These are phyloP conservation scores for Holacanthella duospinosa DNA, from an alignment of 2,888 invertebrate species.

Conservation along the genomic window DNA sequence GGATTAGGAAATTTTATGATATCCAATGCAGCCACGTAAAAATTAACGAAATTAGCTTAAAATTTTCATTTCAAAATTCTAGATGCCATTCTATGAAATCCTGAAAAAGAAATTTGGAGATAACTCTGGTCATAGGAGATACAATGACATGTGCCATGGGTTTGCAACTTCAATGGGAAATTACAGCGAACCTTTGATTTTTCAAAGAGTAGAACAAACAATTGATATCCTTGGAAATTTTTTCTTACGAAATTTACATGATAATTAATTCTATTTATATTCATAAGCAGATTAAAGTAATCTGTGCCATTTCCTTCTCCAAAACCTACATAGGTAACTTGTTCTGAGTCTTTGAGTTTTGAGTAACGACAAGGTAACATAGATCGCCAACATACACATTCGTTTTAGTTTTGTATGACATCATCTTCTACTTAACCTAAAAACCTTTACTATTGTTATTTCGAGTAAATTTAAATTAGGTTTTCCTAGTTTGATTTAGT, in stretches of 20 bases:
- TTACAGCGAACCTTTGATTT: conserved; percentile 23
- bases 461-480: too few relatives aligned
- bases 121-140: conserved; percentile 24
- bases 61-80: conserved; percentile 1
- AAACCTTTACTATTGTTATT: too few relatives aligned
- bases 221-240: conserved; percentile 16
- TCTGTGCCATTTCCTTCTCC: too few relatives aligned
- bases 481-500: too few relatives aligned
- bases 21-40: background rate
- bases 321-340: too few relatives aligned
- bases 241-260: background rate
- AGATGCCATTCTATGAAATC: conserved; percentile 32
- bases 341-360: too few relatives aligned
- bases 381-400: too few relatives aligned
- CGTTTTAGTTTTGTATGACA: too few relatives aligned
- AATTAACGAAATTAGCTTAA: too few relatives aligned
- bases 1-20: background rate
- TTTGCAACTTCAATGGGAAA: conserved; percentile 27
- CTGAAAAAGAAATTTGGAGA: conserved; percentile 23
- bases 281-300: too few relatives aligned
- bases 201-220: conserved; percentile 24
- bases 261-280: background rate
- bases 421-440: too few relatives aligned
- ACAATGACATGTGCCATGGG: conserved; percentile 28
- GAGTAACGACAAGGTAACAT: too few relatives aligned